Conservation (phyloP, 2,113 vertebrate genomes). For the Kryptolebias marmoratus region DNA sequence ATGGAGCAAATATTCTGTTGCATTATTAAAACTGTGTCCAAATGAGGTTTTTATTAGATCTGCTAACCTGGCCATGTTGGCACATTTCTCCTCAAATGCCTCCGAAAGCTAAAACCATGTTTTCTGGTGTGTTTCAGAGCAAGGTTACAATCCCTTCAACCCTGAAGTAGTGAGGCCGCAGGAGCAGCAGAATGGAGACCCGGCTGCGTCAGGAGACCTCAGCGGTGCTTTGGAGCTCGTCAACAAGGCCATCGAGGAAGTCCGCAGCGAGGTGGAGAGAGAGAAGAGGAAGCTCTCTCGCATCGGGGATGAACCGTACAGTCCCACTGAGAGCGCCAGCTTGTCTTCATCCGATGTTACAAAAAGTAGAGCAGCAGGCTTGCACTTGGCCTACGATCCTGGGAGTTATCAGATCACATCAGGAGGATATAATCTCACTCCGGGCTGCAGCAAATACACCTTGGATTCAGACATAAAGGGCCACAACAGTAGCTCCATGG, state of each 20-base stretch:
- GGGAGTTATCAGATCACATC: slow-evolving; percentile 81
- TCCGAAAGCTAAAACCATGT: not conserved
- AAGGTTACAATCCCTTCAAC: slow-evolving; percentile 93
- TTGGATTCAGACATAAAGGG: slow-evolving; percentile 78
- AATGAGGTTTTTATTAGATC: not conserved
- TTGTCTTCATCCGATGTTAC: slow-evolving; percentile 14
- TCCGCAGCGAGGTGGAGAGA: slow-evolving; percentile 90
- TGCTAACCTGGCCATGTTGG: too few relatives aligned
- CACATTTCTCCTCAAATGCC: not conserved
- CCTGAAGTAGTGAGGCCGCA: slow-evolving; percentile 86
- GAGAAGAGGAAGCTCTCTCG: slow-evolving; percentile 88
- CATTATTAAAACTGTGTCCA: too few relatives aligned
- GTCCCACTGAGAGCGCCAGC: slow-evolving; percentile 46
- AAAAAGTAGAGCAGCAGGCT: slow-evolving; percentile 38
- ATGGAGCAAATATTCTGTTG: too few relatives aligned
- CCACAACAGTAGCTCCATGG: slow-evolving; percentile 79
- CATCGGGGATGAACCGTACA: slow-evolving; percentile 85
- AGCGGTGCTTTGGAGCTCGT: slow-evolving; percentile 87
- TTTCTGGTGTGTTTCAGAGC: slow-evolving; percentile 74
- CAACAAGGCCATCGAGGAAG: slow-evolving; percentile 93
- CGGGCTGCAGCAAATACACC: slow-evolving; percentile 90
- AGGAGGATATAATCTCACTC: slow-evolving; percentile 88
- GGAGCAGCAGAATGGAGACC: slow-evolving; percentile 77
- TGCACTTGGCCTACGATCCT: slow-evolving; percentile 78
- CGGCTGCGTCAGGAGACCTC: slow-evolving; percentile 71